Evolutionary conservation across 2,113 vertebrate species (phyloP), one percentile per base, ranked within the genome.

Genomic region (Sitta europaea): DNA sequence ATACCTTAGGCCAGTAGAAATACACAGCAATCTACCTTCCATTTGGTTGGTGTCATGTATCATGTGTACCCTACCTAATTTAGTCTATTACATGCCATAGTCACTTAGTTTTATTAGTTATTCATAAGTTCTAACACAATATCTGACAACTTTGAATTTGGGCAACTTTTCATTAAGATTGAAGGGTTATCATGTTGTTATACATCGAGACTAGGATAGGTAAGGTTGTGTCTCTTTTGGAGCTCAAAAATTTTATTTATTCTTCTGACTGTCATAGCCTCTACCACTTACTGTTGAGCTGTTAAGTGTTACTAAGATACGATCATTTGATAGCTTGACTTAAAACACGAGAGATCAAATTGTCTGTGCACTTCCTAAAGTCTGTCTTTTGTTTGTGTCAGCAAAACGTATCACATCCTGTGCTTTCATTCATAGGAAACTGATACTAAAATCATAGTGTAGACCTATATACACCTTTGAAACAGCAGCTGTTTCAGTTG

Each of bases 191-290:
- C 59, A 5, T 47, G 29, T 88, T 61, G 23, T 40, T 45, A 19
- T 3, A 23, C 16, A 63, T 54, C 11, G 38, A 72, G 20, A 36
- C 17, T 0, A 0, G 55, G n/a, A 58, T 47, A 76, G 21, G 4
- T 47, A 42, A 58, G 22, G 14, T 45, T 76, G 9, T 61, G 28
- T 43, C 54, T 78, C 24, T 77, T 79, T 57, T 35, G 23, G 57
- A 76, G 12, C 33, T 72, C 61, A 77, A 3, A 85, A 73, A 5
- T 65, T 31, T 33, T 25, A 13, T 63, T 54, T 51, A 21, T 87
- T 55, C 13, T 48, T 58, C 62, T 72, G 15, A 42, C 40, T 88
- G 20, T 91, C 28, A 33, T 23, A 74, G 61, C 25, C 7, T 75
- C 42, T 79, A 12, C 31, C 5, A 16, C 14, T 58, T 71, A 22